These are phyloP conservation scores for Platichthys stellatus DNA, from an alignment of 2,113 vertebrate species.

Conservation along the genomic window DNA sequence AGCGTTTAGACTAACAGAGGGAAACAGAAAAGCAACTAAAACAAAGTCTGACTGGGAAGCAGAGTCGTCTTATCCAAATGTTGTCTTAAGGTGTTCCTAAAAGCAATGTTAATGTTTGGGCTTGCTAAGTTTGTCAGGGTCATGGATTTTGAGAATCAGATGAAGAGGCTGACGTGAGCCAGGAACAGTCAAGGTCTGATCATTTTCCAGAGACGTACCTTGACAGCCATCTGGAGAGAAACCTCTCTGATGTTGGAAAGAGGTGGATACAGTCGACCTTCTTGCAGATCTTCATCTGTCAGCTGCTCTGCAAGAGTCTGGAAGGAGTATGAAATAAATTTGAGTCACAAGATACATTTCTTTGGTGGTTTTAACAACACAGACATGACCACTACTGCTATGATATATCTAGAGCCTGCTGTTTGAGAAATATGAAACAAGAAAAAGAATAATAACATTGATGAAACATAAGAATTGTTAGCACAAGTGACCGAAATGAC, in stretches of 20 bases:
- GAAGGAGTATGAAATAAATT: slow-evolving; percentile 24
- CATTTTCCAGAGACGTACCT: slow-evolving; percentile 80
- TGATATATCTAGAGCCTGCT: neutral
- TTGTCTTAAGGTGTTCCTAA: too few species aligned
- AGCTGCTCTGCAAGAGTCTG: slow-evolving; percentile 90
- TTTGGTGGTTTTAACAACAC: neutral
- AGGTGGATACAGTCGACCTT: slow-evolving; percentile 93
- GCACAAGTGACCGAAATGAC: neutral
- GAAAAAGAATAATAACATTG: neutral
- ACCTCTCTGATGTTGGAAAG: slow-evolving; percentile 95
- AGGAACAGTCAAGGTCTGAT: too few species aligned
- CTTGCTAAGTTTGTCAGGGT: too few species aligned
- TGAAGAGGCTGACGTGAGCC: too few species aligned
- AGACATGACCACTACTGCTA: neutral
- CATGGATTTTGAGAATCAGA: too few species aligned
- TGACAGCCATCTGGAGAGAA: slow-evolving; percentile 92
- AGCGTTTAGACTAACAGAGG: slow-evolving; percentile 1
- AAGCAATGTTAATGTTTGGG: too few species aligned
- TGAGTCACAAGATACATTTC: slow-evolving; percentile 5
- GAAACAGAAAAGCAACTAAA: neutral
- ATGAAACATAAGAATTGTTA: neutral
- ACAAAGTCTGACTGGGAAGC: neutral
- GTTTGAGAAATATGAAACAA: slow-evolving; percentile 2
- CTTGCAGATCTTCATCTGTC: slow-evolving; percentile 87
- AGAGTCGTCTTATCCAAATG: too few species aligned